phyloP scores from a whole-genome alignment of 2,888 invertebrate species.

The Crossocerus cetratus region DNA sequence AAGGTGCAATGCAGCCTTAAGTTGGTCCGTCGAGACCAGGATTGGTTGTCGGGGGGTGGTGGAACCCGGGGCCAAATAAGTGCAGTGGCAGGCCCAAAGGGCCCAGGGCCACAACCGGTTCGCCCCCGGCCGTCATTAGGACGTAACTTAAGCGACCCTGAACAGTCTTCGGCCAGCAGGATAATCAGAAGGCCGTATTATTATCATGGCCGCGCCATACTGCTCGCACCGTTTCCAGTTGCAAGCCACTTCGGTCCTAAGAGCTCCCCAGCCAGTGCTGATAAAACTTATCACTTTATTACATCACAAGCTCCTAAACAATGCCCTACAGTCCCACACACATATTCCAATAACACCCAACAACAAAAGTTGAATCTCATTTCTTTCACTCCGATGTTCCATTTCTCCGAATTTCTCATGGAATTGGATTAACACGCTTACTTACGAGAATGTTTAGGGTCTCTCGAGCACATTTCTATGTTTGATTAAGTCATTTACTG shows the following conservation, averaged over 20 bases:
- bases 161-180: constrained; percentile 36
- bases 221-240: constrained; percentile 22
- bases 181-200: constrained; percentile 51
- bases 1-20: no score
- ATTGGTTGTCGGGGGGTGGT: constrained; percentile 47
- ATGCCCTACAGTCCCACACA: no score
- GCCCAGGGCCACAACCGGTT: constrained; percentile 55
- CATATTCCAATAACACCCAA: no score
- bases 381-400: no score
- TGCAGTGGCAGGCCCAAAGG: constrained; percentile 55
- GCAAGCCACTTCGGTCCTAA: not conserved
- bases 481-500: constrained; percentile 18
- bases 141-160: constrained; percentile 55
- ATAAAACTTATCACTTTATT: no score
- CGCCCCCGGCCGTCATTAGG: constrained; percentile 52
- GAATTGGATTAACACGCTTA: not conserved
- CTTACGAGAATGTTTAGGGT: constrained; percentile 17
- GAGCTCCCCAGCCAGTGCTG: not conserved
- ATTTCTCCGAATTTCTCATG: no score
- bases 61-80: constrained; percentile 54
- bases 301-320: no score
- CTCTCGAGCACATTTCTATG: constrained; percentile 6
- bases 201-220: constrained; percentile 29
- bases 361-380: no score
- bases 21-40: constrained; percentile 45